Conservation (phyloP, 1,140 invertebrate genomes). For the Pararge aegeria region DNA sequence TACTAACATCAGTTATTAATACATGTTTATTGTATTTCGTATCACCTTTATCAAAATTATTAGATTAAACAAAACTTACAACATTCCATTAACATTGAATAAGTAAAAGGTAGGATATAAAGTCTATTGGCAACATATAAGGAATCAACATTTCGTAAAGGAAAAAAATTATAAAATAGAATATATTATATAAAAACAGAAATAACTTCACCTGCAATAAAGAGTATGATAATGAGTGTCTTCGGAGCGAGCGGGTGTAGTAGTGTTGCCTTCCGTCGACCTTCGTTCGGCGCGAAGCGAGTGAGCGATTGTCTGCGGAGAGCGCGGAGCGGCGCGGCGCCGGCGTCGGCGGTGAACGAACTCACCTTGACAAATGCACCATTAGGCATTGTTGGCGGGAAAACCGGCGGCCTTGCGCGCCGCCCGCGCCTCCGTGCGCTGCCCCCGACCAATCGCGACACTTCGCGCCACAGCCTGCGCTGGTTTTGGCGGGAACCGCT, state of each 20-base stretch:
- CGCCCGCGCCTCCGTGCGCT: constrained; percentile 54
- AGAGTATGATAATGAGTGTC: constrained; percentile 60
- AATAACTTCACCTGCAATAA: constrained; percentile 66
- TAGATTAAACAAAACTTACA: too few relatives aligned
- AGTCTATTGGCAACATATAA: too few relatives aligned
- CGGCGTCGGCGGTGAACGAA: constrained; percentile 77
- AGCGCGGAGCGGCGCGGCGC: constrained; percentile 64
- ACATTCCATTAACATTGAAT: too few relatives aligned
- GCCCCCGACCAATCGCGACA: constrained; percentile 59
- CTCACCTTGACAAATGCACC: constrained; percentile 80
- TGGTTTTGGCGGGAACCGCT: constrained; percentile 72
- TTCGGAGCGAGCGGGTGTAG: constrained; percentile 48
- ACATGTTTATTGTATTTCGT: too few relatives aligned
- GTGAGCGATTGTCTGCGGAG: constrained; percentile 55
- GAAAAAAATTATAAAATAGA: neutral
- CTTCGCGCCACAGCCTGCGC: constrained; percentile 74
- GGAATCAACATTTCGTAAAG: neutral
- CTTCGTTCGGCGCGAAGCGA: constrained; percentile 64
- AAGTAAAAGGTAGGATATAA: too few relatives aligned
- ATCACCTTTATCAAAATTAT: too few relatives aligned
- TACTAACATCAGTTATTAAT: too few relatives aligned
- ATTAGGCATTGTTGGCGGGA: constrained; percentile 79
- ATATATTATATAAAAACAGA: constrained; percentile 15
- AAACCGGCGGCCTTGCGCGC: constrained; percentile 77
- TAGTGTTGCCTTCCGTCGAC: constrained; percentile 65